A percentile compares a stretch with the other conserved stretches of the same genome.
These are phyloP conservation scores for Neotoma lepida DNA, from an alignment of 2,113 vertebrate species.

Conservation along the genomic window DNA sequence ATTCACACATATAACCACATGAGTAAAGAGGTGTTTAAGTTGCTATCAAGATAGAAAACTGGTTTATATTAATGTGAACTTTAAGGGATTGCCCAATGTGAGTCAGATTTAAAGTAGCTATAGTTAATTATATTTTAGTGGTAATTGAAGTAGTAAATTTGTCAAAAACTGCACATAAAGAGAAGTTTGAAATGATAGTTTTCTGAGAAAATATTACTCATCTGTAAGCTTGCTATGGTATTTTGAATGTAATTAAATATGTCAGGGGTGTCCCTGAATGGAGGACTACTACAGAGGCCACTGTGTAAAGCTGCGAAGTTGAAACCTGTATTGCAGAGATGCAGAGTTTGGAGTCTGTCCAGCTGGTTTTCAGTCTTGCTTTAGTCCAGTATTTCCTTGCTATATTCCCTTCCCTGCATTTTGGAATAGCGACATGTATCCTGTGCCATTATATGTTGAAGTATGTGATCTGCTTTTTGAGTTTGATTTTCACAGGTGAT, in stretches of 20 bases:
- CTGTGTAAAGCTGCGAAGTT: background rate
- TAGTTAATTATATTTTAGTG: background rate
- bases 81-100: background rate
- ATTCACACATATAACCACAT: background rate
- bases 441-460: too few relatives aligned
- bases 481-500: too few relatives aligned
- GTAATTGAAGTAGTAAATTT: slow-evolving; percentile 1
- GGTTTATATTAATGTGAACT: background rate
- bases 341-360: too few relatives aligned
- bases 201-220: slow-evolving; percentile 1
- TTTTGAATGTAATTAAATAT: background rate
- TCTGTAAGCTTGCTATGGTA: background rate
- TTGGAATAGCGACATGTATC: too few relatives aligned
- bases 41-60: background rate
- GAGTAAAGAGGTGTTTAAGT: background rate
- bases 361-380: too few relatives aligned
- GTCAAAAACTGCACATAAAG: background rate
- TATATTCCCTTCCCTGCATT: too few relatives aligned
- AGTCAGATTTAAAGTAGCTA: background rate
- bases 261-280: background rate
- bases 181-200: background rate
- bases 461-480: too few relatives aligned
- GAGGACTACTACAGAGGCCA: background rate
- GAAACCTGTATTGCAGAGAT: background rate
- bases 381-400: too few relatives aligned